These are phyloP conservation scores for Syngnathus scovelli DNA, from an alignment of 2,113 vertebrate species.

Conservation along the genomic window DNA sequence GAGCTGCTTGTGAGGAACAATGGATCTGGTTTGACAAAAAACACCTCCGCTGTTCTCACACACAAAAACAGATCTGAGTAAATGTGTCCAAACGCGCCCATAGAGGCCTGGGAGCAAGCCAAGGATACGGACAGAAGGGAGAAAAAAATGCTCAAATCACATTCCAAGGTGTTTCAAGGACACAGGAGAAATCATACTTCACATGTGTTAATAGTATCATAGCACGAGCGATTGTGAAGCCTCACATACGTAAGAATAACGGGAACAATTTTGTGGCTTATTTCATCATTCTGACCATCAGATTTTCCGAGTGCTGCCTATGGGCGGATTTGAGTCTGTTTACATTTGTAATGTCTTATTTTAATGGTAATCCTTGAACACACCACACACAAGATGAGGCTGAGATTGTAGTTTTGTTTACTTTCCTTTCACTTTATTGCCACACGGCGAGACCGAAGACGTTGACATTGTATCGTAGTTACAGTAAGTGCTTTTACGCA, in stretches of 20 bases:
- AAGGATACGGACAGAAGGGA: constrained; percentile 21
- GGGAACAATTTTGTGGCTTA: neutral
- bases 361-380: neutral
- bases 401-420: neutral
- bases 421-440: neutral
- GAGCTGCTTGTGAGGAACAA: constrained; percentile 32
- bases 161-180: constrained; percentile 28
- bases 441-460: too few species aligned
- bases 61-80: constrained; percentile 22
- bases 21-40: constrained; percentile 19
- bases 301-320: neutral
- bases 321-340: neutral
- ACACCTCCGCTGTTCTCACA: neutral
- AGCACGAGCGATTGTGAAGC: too few species aligned
- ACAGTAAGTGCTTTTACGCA: too few species aligned
- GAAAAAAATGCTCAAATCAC: constrained; percentile 16
- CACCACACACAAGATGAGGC: neutral
- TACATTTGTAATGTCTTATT: too few species aligned
- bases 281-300: neutral
- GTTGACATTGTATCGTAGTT: too few species aligned
- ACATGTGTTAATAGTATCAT: neutral
- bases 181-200: constrained; percentile 5
- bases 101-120: constrained; percentile 26
- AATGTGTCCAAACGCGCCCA: constrained; percentile 36
- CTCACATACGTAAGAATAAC: too few species aligned